phyloP scores from a whole-genome alignment of 2,888 invertebrate species.

The Elysia crispata region DNA sequence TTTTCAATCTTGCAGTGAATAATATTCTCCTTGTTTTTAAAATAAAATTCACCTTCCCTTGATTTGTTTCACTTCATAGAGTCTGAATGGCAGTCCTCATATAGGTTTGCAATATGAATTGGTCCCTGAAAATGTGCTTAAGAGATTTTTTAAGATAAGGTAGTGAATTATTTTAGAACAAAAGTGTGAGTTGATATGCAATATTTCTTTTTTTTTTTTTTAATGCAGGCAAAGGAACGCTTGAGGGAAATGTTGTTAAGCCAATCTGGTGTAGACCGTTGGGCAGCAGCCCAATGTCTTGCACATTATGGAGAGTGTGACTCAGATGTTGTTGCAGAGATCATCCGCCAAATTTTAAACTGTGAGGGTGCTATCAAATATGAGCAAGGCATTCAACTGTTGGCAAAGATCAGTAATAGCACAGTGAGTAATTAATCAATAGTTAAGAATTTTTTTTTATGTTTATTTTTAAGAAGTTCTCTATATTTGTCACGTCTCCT shows the following conservation, averaged over 20 bases:
- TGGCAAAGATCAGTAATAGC: slow-evolving; percentile 72
- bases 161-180: no score
- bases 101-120: no score
- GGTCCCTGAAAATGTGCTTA: no score
- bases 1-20: no score
- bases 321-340: slow-evolving; percentile 75
- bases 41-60: no score
- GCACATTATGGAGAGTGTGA: slow-evolving; percentile 75
- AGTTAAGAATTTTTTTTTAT: no score
- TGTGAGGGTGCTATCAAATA: slow-evolving; percentile 74
- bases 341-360: slow-evolving; percentile 72
- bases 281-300: slow-evolving; percentile 77
- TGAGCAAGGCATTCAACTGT: slow-evolving; percentile 71
- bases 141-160: no score
- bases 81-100: no score
- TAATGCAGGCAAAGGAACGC: slow-evolving; percentile 68
- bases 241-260: slow-evolving; percentile 65
- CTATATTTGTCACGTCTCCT: no score
- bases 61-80: no score
- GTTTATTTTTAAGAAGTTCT: no score
- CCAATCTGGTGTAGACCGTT: slow-evolving; percentile 72
- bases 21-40: no score
- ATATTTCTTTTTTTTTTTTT: neutral
- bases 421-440: slow-evolving; percentile 67
- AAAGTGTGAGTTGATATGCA: neutral